Evolutionary conservation across 2,888 invertebrate species (phyloP).

Genomic region (Limnephilus marmoratus): DNA sequence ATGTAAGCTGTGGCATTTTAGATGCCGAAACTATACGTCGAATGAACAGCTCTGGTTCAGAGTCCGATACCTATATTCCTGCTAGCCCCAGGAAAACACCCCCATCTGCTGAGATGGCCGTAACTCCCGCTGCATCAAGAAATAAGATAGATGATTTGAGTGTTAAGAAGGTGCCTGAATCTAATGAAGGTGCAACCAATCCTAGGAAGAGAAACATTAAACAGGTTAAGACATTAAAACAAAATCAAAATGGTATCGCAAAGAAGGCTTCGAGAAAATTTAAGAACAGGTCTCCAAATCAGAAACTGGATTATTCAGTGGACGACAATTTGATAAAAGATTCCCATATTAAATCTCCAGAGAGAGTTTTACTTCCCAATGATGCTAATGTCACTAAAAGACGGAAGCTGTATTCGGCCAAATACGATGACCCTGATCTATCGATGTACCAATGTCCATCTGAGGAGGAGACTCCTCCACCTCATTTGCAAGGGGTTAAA

Average conservation of each 20-base stretch:
- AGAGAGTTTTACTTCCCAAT: not conserved
- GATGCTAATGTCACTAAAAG: not conserved
- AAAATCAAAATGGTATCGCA: not conserved
- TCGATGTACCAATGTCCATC: not conserved
- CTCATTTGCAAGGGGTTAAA: not conserved
- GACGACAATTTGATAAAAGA: not conserved
- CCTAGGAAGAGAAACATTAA: not conserved
- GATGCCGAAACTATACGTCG: not conserved
- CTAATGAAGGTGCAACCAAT: not conserved
- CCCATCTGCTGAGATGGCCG: not conserved
- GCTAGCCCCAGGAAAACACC: not conserved
- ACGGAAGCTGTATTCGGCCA: not conserved
- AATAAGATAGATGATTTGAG: not conserved
- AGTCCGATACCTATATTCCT: not conserved
- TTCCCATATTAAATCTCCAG: not conserved
- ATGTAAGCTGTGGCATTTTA: not conserved
- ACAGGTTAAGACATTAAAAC: not conserved
- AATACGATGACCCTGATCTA: not conserved
- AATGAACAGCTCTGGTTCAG: not conserved
- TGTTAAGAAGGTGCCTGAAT: not conserved
- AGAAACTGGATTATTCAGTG: not conserved
- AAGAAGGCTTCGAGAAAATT: not conserved
- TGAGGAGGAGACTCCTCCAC: not conserved
- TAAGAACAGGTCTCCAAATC: not conserved
- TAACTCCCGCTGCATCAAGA: not conserved